These are phyloP conservation scores for Habrosyne pyritoides DNA, from an alignment of 2,888 invertebrate genomes.

Conservation along the genomic window DNA sequence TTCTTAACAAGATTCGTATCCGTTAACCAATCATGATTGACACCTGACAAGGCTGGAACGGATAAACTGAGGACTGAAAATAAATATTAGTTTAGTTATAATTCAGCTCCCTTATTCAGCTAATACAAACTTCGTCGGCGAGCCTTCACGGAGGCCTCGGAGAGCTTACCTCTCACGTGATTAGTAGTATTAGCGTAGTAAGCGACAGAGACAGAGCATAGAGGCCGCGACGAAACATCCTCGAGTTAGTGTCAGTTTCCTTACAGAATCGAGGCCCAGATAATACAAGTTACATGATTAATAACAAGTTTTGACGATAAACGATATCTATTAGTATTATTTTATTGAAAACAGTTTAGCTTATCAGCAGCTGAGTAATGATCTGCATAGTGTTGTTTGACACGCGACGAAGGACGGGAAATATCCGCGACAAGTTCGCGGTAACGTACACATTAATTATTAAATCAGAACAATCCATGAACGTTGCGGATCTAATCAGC, in stretches of 20 bases:
- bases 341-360: slow-evolving; percentile 10
- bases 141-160: too few relatives aligned
- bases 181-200: too few relatives aligned
- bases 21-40: background rate
- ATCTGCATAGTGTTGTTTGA: slow-evolving; percentile 40
- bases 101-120: too few relatives aligned
- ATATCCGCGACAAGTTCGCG: slow-evolving; percentile 72
- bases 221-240: too few relatives aligned
- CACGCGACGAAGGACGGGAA: slow-evolving; percentile 44
- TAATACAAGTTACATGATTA: background rate
- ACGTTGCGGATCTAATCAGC: slow-evolving; percentile 63
- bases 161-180: too few relatives aligned
- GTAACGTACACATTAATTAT: slow-evolving; percentile 74
- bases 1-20: background rate
- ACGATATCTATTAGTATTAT: background rate
- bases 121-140: too few relatives aligned
- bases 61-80: background rate
- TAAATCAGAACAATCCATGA: slow-evolving; percentile 67
- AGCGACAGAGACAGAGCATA: too few relatives aligned
- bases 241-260: too few relatives aligned
- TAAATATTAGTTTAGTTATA: background rate
- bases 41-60: background rate
- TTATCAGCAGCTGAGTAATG: slow-evolving; percentile 50
- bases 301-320: slow-evolving; percentile 2
- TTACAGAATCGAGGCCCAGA: too few relatives aligned